A percentile compares a stretch with the other conserved stretches of the same genome.
Conservation (phyloP, 2,797 vertebrate species). For the Melopsittacus undulatus region DNA sequence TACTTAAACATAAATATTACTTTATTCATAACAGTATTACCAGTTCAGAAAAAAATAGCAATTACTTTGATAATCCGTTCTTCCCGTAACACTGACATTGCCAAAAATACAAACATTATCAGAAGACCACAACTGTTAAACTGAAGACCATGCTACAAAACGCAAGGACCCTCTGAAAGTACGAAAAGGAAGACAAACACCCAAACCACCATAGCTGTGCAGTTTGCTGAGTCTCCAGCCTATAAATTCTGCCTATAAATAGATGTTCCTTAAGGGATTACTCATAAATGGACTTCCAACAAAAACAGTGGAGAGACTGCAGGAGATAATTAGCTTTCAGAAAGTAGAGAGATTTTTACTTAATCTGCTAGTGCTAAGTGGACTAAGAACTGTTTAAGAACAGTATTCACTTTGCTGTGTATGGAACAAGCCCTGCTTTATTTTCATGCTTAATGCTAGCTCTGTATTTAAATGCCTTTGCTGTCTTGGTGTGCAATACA, state of each 20-base stretch:
- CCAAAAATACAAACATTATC: neutral
- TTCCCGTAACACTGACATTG: neutral
- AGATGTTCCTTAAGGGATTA: conserved; percentile 22
- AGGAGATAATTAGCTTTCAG: neutral
- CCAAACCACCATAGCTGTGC: neutral
- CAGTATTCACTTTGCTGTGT: neutral
- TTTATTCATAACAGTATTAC: neutral
- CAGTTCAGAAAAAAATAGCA: neutral
- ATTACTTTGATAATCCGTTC: neutral
- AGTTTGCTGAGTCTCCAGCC: neutral
- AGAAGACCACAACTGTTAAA: neutral
- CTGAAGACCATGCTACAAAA: neutral
- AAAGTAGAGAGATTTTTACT: conserved; percentile 5
- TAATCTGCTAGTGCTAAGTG: neutral
- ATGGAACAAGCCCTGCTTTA: conserved; percentile 45
- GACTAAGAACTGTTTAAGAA: conserved; percentile 18
- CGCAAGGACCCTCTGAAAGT: neutral
- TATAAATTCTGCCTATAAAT: neutral
- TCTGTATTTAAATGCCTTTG: conserved; percentile 36
- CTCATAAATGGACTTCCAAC: conserved; percentile 23
- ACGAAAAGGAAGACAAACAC: neutral
- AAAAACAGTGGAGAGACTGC: neutral
- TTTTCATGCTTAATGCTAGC: conserved; percentile 22
- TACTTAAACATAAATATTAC: neutral
- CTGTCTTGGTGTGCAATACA: neutral